These are phyloP conservation scores for Keiferia lycopersicella DNA, from an alignment of 2,888 invertebrate species.

Conservation along the genomic window DNA sequence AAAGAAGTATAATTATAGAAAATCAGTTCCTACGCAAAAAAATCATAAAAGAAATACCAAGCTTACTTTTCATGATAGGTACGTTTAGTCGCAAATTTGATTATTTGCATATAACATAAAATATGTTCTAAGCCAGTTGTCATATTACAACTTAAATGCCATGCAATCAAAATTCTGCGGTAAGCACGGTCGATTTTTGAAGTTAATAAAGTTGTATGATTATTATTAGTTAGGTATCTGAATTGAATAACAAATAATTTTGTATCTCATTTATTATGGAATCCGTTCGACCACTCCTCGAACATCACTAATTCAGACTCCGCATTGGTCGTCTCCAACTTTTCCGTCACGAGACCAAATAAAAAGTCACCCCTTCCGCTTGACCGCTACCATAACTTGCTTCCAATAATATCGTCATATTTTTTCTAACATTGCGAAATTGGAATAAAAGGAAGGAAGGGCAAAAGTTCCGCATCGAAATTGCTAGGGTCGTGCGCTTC, in stretches of 20 bases:
- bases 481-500: constrained; percentile 68
- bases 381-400: constrained; percentile 70
- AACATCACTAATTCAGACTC: constrained; percentile 23
- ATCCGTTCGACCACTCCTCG: constrained; percentile 9
- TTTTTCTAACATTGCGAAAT: constrained; percentile 76
- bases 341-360: constrained; percentile 45
- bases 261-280: constrained; percentile 1
- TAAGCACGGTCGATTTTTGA: too few relatives aligned
- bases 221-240: too few relatives aligned
- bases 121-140: too few relatives aligned
- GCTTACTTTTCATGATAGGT: too few relatives aligned
- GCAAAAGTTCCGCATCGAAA: constrained; percentile 67
- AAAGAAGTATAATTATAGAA: too few relatives aligned
- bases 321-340: constrained; percentile 36
- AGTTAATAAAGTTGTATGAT: too few relatives aligned
- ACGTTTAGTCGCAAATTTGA: too few relatives aligned
- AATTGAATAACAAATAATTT: not conserved
- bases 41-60: too few relatives aligned
- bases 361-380: constrained; percentile 66
- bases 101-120: too few relatives aligned
- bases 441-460: constrained; percentile 71
- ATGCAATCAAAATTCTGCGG: too few relatives aligned
- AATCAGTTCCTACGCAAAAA: too few relatives aligned
- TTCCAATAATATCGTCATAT: constrained; percentile 79
- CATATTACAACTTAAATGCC: too few relatives aligned